Conservation (phyloP, 2,888 invertebrate species). For the Melinaea menophilus region DNA sequence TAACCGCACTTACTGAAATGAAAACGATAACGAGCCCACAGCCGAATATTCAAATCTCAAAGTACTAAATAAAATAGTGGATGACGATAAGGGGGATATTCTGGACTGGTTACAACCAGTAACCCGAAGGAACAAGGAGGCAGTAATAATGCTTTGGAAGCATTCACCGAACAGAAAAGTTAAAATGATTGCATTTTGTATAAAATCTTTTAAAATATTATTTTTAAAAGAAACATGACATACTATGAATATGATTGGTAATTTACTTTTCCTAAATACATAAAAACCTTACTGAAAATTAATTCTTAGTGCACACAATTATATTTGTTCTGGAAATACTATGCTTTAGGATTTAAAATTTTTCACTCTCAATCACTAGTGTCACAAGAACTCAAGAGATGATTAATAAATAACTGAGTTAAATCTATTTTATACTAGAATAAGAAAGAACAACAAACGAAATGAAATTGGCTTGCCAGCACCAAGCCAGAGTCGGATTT, state of each 20-base stretch:
- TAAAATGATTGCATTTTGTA: no score
- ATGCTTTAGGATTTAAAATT: no score
- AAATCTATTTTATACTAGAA: not conserved
- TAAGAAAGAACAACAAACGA: constrained; percentile 10
- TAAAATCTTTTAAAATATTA: no score
- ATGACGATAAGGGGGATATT: no score
- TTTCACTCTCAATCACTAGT: no score
- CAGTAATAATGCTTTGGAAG: constrained; percentile 8
- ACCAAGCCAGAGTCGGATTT: constrained; percentile 21
- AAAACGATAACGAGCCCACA: constrained; percentile 53
- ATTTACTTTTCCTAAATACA: no score
- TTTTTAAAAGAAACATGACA: no score
- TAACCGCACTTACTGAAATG: constrained; percentile 56
- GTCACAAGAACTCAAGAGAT: not conserved
- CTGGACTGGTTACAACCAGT: not conserved
- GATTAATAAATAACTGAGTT: not conserved
- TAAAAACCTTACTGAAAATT: no score
- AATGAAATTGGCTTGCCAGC: constrained; percentile 16
- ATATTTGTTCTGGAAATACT: no score
- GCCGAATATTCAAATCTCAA: constrained; percentile 33
- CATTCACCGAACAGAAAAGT: not conserved
- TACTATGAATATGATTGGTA: no score
- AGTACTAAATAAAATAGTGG: constrained; percentile 23
- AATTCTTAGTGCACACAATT: no score
- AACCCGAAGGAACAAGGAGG: constrained; percentile 11